Evolutionary conservation across 2,113 vertebrate genomes (phyloP).

Genomic region (Actinemys pallida): DNA sequence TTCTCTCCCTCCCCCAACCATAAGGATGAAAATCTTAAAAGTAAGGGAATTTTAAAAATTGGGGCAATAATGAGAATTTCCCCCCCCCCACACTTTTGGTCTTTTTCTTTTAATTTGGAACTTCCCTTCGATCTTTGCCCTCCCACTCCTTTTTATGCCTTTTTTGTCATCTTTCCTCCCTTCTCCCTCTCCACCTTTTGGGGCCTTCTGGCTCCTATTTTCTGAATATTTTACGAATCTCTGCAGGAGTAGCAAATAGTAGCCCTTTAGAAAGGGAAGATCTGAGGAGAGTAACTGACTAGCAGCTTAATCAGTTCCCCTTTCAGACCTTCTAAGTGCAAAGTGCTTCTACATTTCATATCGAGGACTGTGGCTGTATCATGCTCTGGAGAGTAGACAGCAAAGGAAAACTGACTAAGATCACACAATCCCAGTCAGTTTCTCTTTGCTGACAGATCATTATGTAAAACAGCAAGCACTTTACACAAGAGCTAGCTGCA

Average conservation of each 20-base stretch:
- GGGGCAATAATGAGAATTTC: background rate
- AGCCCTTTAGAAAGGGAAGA: conserved; percentile 61
- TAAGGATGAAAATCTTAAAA: background rate
- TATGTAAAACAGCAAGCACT: conserved; percentile 45
- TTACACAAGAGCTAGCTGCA: background rate
- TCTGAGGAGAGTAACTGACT: conserved; percentile 31
- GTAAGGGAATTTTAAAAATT: background rate
- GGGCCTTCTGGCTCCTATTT: conserved; percentile 58
- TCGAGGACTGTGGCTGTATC: background rate
- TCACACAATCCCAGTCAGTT: background rate
- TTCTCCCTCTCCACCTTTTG: background rate
- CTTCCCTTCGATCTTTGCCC: conserved; percentile 4
- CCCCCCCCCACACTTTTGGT: background rate
- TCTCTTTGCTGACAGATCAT: conserved; percentile 33
- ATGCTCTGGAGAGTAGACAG: background rate
- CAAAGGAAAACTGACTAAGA: conserved; percentile 16
- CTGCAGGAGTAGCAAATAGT: conserved; percentile 54
- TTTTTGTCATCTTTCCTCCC: conserved; percentile 47
- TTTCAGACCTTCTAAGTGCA: background rate
- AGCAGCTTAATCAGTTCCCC: conserved; percentile 49
- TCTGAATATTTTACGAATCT: conserved; percentile 1
- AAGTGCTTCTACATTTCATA: background rate
- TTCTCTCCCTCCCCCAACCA: background rate
- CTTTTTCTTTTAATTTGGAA: background rate
- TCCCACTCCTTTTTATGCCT: conserved; percentile 38